phyloP scores from a whole-genome alignment of 2,113 vertebrate species.

The Labeo rohita region DNA sequence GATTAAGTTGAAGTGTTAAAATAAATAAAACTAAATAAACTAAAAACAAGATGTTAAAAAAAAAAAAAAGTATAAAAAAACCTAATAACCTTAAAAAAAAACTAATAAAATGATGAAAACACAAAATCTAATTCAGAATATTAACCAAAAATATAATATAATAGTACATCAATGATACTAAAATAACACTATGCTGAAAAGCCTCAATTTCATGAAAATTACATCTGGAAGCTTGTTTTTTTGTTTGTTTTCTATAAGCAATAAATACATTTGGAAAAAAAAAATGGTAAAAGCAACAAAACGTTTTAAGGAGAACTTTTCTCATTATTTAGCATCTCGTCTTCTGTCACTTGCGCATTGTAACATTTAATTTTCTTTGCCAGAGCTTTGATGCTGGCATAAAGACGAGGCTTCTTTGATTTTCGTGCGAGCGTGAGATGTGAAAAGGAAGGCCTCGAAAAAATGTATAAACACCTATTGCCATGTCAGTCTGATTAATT shows the following conservation, averaged over 20 bases:
- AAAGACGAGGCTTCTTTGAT: constrained; percentile 22
- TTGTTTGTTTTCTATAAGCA: not conserved
- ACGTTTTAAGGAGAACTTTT: not conserved
- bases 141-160: not conserved
- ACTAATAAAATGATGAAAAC: too few relatives aligned
- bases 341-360: not conserved
- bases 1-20: not conserved
- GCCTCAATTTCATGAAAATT: constrained; percentile 24
- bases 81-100: too few relatives aligned
- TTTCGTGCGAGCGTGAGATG: not conserved
- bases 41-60: not conserved
- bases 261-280: not conserved
- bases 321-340: not conserved
- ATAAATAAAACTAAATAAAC: not conserved
- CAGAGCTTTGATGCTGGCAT: not conserved
- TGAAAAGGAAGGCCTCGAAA: not conserved
- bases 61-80: not conserved
- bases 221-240: constrained; percentile 9
- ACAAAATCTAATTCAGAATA: not conserved
- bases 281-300: not conserved
- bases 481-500: constrained; percentile 31
- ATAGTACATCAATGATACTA: not conserved
- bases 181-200: not conserved
- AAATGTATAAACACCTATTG: constrained; percentile 34
- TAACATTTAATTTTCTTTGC: not conserved